These are phyloP conservation scores for Dendrolimus punctatus DNA, from an alignment of 1,140 invertebrate species.

Conservation along the genomic window DNA sequence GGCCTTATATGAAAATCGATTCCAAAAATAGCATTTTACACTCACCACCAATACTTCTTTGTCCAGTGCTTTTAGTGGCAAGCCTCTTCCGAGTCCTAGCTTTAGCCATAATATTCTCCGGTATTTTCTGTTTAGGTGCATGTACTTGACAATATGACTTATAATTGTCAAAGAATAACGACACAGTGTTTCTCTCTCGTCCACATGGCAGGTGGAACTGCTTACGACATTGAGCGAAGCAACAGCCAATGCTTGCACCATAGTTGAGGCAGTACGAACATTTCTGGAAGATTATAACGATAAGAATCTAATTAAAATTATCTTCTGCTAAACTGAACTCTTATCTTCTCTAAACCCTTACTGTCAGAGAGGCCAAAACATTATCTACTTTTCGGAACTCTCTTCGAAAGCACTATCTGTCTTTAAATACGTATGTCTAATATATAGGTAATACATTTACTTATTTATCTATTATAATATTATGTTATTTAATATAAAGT, in stretches of 20 bases:
- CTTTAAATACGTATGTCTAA: too few species aligned
- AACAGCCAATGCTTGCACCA: constrained; percentile 76
- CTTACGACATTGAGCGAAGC: constrained; percentile 67
- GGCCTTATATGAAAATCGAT: too few species aligned
- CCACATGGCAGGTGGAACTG: constrained; percentile 79
- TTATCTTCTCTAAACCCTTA: too few species aligned
- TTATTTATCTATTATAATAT: too few species aligned
- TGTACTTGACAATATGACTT: constrained; percentile 52
- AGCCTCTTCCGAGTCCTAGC: constrained; percentile 20
- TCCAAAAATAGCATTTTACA: too few species aligned
- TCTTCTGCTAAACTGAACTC: not conserved
- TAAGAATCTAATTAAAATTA: constrained; percentile 3
- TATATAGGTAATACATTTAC: too few species aligned
- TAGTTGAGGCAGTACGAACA: constrained; percentile 74
- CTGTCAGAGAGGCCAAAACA: too few species aligned
- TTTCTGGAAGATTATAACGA: constrained; percentile 53
- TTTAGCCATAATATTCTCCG: constrained; percentile 28
- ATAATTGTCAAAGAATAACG: constrained; percentile 74
- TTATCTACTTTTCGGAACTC: too few species aligned
- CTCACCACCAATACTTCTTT: too few species aligned
- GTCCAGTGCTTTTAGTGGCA: not conserved
- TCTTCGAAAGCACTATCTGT: too few species aligned
- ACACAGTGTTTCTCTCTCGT: constrained; percentile 65
- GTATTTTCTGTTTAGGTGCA: constrained; percentile 40
- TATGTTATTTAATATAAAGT: too few species aligned